Conservation (phyloP, 2,888 invertebrate genomes). For the Dendrolimus pini region DNA sequence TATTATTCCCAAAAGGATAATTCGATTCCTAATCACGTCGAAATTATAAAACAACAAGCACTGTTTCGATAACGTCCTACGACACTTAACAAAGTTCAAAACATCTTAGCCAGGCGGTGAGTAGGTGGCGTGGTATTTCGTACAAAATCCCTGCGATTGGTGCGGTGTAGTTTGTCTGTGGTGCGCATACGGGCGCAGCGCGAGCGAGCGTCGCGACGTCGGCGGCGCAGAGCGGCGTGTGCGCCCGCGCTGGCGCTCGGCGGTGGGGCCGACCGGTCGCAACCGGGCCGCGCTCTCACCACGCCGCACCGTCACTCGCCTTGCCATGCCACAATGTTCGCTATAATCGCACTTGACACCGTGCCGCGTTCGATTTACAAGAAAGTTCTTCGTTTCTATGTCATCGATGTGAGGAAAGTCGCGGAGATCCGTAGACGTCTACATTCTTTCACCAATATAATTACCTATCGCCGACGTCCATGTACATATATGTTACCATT, state of each 20-base stretch:
- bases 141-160: constrained; percentile 33
- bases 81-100: constrained; percentile 39
- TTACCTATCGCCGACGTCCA: constrained; percentile 3
- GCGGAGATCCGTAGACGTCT: constrained; percentile 17
- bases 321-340: constrained; percentile 52
- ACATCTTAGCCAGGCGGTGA: constrained; percentile 40
- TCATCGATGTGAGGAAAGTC: constrained; percentile 44
- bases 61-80: constrained; percentile 30
- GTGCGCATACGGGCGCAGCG: constrained; percentile 51
- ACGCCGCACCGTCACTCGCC: constrained; percentile 32
- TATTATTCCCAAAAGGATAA: constrained; percentile 7
- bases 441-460: constrained; percentile 14
- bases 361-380: constrained; percentile 58
- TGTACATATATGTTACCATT: not conserved
- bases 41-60: constrained; percentile 30
- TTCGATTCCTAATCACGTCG: constrained; percentile 18
- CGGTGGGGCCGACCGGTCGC: constrained; percentile 74
- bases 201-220: constrained; percentile 69
- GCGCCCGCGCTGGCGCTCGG: constrained; percentile 46
- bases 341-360: constrained; percentile 74
- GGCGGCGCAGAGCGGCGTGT: constrained; percentile 64
- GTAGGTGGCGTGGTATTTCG: constrained; percentile 37
- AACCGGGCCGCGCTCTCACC: constrained; percentile 73
- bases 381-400: constrained; percentile 73
- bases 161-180: constrained; percentile 28